phyloP scores from a whole-genome alignment of 2,797 vertebrate genomes.

The Menidia menidia region DNA sequence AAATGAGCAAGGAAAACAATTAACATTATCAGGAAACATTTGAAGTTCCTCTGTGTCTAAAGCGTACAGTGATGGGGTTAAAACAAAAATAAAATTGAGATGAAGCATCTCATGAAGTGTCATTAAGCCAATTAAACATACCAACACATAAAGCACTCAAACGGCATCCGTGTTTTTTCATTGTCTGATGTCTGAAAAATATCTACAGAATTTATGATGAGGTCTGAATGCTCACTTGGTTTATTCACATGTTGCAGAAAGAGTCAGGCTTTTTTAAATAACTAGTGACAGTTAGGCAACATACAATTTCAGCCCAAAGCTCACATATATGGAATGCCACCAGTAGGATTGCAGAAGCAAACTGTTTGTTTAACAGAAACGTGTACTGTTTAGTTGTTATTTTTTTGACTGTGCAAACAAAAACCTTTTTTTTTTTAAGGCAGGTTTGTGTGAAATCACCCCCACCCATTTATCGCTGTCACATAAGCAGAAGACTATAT shows the following conservation, averaged over 20 bases:
- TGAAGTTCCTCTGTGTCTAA: too few relatives aligned
- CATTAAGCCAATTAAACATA: background rate
- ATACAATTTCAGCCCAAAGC: background rate
- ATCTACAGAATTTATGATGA: background rate
- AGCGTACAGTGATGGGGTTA: too few relatives aligned
- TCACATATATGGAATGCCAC: background rate
- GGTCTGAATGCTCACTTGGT: background rate
- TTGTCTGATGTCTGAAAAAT: background rate
- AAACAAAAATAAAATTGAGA: background rate
- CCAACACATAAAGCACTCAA: background rate
- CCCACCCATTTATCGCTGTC: too few relatives aligned
- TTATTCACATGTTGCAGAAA: background rate
- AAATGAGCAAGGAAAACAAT: too few relatives aligned
- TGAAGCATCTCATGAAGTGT: background rate
- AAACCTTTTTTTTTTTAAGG: background rate
- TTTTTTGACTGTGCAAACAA: background rate
- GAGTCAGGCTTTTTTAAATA: background rate
- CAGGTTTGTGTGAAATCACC: too few relatives aligned
- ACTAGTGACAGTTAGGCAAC: background rate
- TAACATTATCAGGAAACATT: too few relatives aligned
- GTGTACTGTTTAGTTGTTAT: background rate
- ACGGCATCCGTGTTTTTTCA: background rate
- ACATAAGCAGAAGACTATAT: background rate
- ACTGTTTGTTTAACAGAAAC: background rate
- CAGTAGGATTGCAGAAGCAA: background rate